phyloP scores from a whole-genome alignment of 2,888 invertebrate genomes.

The Erebia ligea region DNA sequence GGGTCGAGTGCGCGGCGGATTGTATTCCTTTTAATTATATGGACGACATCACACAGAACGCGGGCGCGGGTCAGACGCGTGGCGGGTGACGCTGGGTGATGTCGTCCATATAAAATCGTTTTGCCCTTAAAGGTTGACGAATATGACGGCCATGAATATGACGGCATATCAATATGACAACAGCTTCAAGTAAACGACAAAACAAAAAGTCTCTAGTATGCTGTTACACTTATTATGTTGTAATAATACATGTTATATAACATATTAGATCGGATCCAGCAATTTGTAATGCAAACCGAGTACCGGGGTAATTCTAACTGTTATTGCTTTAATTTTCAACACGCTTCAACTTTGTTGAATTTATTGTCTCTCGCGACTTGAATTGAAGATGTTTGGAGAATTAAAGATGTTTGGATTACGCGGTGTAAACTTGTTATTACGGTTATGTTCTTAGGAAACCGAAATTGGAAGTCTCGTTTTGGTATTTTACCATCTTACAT shows the following conservation, averaged over 20 bases:
- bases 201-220: not conserved
- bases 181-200: not conserved
- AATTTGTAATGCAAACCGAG: slow-evolving; percentile 26
- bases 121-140: too few species aligned
- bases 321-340: slow-evolving; percentile 26
- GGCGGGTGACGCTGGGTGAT: too few species aligned
- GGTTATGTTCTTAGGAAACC: not conserved
- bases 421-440: not conserved
- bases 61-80: too few species aligned
- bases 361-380: not conserved
- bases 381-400: not conserved
- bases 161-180: too few species aligned
- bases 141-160: too few species aligned
- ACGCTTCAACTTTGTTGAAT: slow-evolving; percentile 19
- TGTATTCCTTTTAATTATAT: too few species aligned
- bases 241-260: slow-evolving; percentile 14
- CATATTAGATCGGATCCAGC: slow-evolving; percentile 20
- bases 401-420: slow-evolving; percentile 8
- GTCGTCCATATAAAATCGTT: too few species aligned
- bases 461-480: not conserved
- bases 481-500: not conserved
- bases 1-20: too few species aligned
- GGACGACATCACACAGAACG: too few species aligned
- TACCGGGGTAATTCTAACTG: slow-evolving; percentile 20
- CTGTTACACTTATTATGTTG: not conserved